These are phyloP conservation scores for Amphiura filiformis DNA, from an alignment of 35 echinoderm and acorn worm genomes.

Conservation along the genomic window DNA sequence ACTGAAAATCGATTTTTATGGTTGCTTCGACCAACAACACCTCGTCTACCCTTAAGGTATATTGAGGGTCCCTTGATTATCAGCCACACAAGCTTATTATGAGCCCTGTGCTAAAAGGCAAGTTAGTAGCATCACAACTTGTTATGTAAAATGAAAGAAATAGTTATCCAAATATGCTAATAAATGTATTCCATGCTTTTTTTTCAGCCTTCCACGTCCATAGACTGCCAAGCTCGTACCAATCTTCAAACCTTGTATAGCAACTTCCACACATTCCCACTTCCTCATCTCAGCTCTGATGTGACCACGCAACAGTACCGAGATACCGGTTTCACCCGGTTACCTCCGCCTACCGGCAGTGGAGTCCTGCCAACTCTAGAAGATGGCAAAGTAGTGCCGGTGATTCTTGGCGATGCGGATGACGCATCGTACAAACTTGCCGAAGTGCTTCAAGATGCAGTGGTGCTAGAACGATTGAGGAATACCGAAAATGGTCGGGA, in stretches of 20 bases:
- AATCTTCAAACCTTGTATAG: constrained; percentile 45
- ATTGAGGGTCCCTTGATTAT: too few relatives aligned
- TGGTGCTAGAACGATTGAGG: constrained; percentile 56
- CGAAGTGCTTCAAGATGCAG: constrained; percentile 73
- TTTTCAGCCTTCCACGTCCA: constrained; percentile 47
- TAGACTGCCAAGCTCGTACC: constrained; percentile 44
- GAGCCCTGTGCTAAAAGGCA: too few relatives aligned
- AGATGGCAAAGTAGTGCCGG: constrained; percentile 36
- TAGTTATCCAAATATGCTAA: too few relatives aligned
- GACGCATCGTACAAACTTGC: constrained; percentile 40
- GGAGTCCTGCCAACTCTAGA: constrained; percentile 35
- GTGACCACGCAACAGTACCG: background rate
- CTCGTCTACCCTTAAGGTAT: too few relatives aligned
- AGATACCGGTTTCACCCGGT: constrained; percentile 28
- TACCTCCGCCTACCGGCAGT: constrained; percentile 57
- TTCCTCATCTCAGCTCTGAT: constrained; percentile 36
- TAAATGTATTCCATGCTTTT: too few relatives aligned
- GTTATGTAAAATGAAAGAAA: too few relatives aligned
- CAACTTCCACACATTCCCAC: constrained; percentile 64
- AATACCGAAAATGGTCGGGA: constrained; percentile 58
- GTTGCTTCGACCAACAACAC: too few relatives aligned
- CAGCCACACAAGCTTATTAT: too few relatives aligned
- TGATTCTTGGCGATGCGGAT: constrained; percentile 33
- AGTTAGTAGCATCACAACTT: too few relatives aligned
- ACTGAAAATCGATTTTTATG: too few relatives aligned